These are phyloP conservation scores for Drosophila sp. DNA, from an alignment of 1,140 invertebrate genomes.

Conservation along the genomic window DNA sequence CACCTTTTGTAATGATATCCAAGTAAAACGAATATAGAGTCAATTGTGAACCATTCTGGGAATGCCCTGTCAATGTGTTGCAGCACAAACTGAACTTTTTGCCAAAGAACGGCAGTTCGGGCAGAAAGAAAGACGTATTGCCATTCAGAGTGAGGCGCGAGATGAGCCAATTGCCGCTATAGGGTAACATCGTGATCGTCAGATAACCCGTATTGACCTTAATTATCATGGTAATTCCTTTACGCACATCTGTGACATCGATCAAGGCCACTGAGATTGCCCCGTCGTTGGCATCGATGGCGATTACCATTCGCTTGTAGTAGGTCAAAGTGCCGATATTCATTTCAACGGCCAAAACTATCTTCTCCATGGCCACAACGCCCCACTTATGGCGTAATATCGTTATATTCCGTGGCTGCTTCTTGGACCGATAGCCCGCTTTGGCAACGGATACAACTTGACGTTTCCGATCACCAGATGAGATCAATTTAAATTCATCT, in stretches of 20 bases:
- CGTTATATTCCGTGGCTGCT: neutral
- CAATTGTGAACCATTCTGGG: neutral
- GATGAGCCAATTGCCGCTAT: conserved; percentile 39
- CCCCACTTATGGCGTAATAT: conserved; percentile 11
- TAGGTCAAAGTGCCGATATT: fast-evolving
- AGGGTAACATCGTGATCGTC: neutral
- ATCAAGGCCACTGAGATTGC: neutral
- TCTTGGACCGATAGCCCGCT: no score
- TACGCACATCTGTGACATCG: neutral
- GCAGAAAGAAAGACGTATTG: neutral
- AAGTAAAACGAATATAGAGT: conserved; percentile 29
- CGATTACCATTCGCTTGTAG: neutral
- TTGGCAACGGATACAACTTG: neutral
- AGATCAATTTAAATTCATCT: neutral
- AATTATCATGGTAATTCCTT: conserved; percentile 27
- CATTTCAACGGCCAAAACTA: conserved; percentile 24
- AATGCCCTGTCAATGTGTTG: conserved; percentile 12
- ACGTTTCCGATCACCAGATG: neutral
- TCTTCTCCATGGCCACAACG: conserved; percentile 10
- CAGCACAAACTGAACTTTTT: conserved; percentile 44
- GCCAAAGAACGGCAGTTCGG: conserved; percentile 27
- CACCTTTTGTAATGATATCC: conserved; percentile 32
- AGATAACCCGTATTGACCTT: neutral
- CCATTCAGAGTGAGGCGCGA: neutral
- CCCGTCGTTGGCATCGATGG: fast-evolving